These are phyloP conservation scores for Drosophila multiciliata DNA, from an alignment of 2,888 invertebrate species.

Conservation along the genomic window DNA sequence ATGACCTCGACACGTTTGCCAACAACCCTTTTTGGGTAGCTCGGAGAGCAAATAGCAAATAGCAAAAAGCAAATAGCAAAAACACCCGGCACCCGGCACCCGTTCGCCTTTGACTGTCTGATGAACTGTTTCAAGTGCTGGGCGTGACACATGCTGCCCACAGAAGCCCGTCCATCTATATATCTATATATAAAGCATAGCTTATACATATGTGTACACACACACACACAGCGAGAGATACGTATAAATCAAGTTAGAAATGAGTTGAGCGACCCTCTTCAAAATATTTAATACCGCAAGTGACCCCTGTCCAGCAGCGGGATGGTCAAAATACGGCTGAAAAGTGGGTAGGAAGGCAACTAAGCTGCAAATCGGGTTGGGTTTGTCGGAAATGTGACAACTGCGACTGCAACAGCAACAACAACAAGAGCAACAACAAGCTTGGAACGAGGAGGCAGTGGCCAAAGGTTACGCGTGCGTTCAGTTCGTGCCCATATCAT, in stretches of 20 bases:
- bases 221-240: constrained; percentile 1
- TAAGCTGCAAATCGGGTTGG: constrained; percentile 75
- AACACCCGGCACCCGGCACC: background rate
- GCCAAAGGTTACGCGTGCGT: constrained; percentile 82
- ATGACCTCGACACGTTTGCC: constrained; percentile 45
- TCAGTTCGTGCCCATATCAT: constrained; percentile 76
- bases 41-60: constrained; percentile 32
- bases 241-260: constrained; percentile 73
- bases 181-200: background rate
- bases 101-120: constrained; percentile 24
- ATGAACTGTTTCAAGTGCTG: constrained; percentile 54
- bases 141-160: constrained; percentile 68
- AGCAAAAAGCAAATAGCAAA: constrained; percentile 24
- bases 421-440: background rate
- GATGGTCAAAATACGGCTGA: constrained; percentile 53
- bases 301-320: constrained; percentile 81
- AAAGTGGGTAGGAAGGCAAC: constrained; percentile 43
- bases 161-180: constrained; percentile 25
- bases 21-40: constrained; percentile 23
- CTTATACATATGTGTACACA: background rate
- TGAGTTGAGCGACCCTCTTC: constrained; percentile 79
- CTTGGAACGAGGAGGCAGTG: constrained; percentile 37
- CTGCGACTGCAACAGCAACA: constrained; percentile 31
- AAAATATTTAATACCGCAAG: constrained; percentile 83
- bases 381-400: constrained; percentile 41